Percentiles rank a stretch among this genome's conserved stretches.
Conservation (phyloP, 2,888 invertebrate genomes). For the Pandemis corylana region DNA sequence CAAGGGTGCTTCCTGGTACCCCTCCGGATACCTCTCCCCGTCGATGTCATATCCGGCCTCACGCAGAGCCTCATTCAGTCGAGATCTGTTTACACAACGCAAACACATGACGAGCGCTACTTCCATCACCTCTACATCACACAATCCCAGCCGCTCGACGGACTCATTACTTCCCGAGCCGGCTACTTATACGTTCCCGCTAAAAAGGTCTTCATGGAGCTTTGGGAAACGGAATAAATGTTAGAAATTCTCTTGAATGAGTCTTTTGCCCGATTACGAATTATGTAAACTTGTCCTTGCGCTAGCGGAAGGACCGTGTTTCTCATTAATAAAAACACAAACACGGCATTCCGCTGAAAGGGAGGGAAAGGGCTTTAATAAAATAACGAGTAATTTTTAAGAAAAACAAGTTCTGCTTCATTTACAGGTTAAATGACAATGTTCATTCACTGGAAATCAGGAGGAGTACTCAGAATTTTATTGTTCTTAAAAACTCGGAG, state of each 20-base stretch:
- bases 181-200: conserved; percentile 8
- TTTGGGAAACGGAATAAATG: conserved; percentile 5
- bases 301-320: conserved; percentile 40
- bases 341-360: background rate
- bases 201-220: conserved; percentile 12
- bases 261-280: conserved; percentile 3
- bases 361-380: background rate
- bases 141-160: conserved; percentile 21
- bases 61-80: conserved; percentile 92
- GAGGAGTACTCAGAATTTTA: conserved; percentile 2
- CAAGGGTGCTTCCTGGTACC: conserved; percentile 98
- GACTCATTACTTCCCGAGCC: conserved; percentile 16
- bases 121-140: conserved; percentile 15
- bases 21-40: conserved; percentile 94
- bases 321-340: conserved; percentile 43
- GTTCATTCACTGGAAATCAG: conserved; percentile 2
- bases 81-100: conserved; percentile 80
- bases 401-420: conserved; percentile 11
- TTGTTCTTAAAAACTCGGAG: background rate
- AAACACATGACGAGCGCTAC: conserved; percentile 48
- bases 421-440: conserved; percentile 3
- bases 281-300: conserved; percentile 4
- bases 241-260: conserved; percentile 6
- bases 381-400: conserved; percentile 10
- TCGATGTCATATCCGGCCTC: conserved; percentile 94